Conservation (phyloP, 2,113 vertebrate genomes). For the Loxodonta africana region DNA sequence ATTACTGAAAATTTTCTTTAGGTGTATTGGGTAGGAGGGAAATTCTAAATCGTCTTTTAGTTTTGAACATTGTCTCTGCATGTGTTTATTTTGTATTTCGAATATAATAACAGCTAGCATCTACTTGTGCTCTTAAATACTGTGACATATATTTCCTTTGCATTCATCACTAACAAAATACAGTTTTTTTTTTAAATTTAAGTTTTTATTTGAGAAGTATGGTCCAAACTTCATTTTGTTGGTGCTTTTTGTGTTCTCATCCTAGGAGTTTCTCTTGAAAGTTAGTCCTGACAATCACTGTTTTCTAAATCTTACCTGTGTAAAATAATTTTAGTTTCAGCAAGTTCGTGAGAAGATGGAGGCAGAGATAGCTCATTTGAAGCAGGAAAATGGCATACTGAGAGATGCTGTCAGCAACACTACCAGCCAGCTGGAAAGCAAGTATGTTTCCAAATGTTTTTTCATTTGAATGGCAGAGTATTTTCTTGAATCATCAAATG, state of each 20-base stretch:
- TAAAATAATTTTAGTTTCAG: slow-evolving; percentile 91
- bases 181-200: slow-evolving; percentile 51
- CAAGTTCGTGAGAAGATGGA: slow-evolving; percentile 97
- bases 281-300: slow-evolving; percentile 39
- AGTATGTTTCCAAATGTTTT: slow-evolving; percentile 90
- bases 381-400: slow-evolving; percentile 98
- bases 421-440: slow-evolving; percentile 98
- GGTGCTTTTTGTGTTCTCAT: slow-evolving; percentile 31
- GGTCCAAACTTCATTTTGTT: slow-evolving; percentile 6
- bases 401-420: slow-evolving; percentile 99
- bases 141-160: slow-evolving; percentile 19
- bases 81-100: slow-evolving; percentile 12
- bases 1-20: slow-evolving; percentile 33
- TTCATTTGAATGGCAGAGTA: not conserved
- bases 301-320: slow-evolving; percentile 59
- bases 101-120: not conserved
- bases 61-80: slow-evolving; percentile 24
- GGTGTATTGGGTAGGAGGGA: not conserved
- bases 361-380: slow-evolving; percentile 95
- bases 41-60: not conserved
- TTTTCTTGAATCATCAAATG: slow-evolving; percentile 38
- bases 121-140: not conserved
- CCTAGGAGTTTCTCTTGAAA: slow-evolving; percentile 31
- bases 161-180: slow-evolving; percentile 13
- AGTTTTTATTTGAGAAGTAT: slow-evolving; percentile 30